A percentile compares a stretch with the other conserved stretches of the same genome.
Evolutionary conservation across 2,888 invertebrate genomes (phyloP).

Genomic region (Cephus nigrinus): DNA sequence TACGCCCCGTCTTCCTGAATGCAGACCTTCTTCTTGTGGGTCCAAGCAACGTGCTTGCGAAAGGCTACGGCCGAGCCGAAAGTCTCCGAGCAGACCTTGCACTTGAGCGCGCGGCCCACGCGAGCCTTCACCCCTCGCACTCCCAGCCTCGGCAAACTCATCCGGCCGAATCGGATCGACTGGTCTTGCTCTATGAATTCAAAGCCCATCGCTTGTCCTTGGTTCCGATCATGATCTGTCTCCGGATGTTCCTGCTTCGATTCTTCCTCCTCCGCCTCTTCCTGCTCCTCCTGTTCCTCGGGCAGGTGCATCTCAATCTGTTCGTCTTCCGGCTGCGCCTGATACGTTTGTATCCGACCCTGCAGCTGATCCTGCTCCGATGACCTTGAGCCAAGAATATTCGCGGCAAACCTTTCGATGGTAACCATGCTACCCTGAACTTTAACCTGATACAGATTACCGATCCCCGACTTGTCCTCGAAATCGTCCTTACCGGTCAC

Average conservation of each 20-base stretch:
- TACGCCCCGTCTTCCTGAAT: constrained; percentile 58
- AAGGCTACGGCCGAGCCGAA: constrained; percentile 54
- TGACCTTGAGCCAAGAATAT: constrained; percentile 14
- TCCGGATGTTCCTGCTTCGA: background rate
- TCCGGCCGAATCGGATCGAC: no score
- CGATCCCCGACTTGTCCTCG: constrained; percentile 24
- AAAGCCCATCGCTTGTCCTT: background rate
- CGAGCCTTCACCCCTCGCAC: constrained; percentile 5
- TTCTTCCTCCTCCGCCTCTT: background rate
- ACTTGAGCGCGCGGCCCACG: constrained; percentile 41
- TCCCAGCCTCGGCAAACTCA: no score
- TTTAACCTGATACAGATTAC: constrained; percentile 54
- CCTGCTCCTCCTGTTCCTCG: constrained; percentile 1
- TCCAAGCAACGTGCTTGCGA: constrained; percentile 61
- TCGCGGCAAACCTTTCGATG: constrained; percentile 45
- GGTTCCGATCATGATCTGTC: constrained; percentile 8
- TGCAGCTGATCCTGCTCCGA: background rate
- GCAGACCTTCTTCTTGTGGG: constrained; percentile 59
- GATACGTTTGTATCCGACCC: background rate
- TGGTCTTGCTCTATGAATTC: no score
- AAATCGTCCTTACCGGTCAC: constrained; percentile 12
- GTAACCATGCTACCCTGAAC: constrained; percentile 52
- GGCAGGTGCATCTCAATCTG: background rate
- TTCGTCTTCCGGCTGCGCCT: background rate
- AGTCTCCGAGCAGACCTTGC: constrained; percentile 56